Percentiles rank a stretch among this genome's conserved stretches.
phyloP scores from a whole-genome alignment of 2,113 vertebrate species.

The Nannospalax galili region DNA sequence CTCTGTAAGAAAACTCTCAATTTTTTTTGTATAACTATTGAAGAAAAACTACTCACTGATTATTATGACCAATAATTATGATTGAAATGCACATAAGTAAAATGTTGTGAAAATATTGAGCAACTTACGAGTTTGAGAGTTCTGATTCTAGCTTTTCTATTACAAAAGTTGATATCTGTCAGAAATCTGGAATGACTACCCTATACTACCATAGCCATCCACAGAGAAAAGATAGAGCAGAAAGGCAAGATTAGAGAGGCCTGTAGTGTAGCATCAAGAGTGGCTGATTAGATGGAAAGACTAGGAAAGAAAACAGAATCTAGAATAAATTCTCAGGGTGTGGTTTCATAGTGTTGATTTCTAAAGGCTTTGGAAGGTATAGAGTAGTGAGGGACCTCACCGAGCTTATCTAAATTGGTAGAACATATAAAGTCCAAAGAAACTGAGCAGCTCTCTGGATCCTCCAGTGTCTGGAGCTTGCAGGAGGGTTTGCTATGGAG shows the following conservation, averaged over 20 bases:
- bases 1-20: background rate
- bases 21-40: background rate
- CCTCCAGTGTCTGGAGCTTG: background rate
- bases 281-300: background rate
- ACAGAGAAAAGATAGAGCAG: background rate
- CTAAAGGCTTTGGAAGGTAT: background rate
- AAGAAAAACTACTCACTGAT: conserved; percentile 3
- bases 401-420: background rate
- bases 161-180: background rate
- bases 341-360: background rate
- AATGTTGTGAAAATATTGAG: background rate
- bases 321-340: background rate
- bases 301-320: background rate
- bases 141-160: background rate
- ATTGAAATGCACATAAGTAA: background rate
- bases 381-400: rapidly evolving
- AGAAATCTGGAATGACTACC: background rate
- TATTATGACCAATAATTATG: background rate
- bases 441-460: background rate
- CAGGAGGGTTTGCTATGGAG: background rate
- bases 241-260: background rate
- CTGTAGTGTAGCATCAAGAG: background rate
- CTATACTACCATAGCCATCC: background rate
- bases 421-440: background rate
- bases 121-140: background rate